phyloP scores from a whole-genome alignment of 2,113 vertebrate species.

The Microcebus tavaratra region DNA sequence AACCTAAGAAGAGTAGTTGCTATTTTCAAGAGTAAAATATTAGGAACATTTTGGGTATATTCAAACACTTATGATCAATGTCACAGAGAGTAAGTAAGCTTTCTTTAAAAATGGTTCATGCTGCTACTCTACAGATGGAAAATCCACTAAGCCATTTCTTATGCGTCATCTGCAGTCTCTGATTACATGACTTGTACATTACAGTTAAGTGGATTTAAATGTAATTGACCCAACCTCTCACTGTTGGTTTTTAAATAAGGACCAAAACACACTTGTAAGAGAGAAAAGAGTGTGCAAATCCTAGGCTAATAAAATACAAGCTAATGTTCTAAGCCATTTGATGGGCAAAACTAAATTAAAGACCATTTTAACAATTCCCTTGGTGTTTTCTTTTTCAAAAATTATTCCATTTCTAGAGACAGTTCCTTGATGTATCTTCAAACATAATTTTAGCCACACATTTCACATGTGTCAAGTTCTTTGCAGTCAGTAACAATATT shows the following conservation, averaged over 20 bases:
- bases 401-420: constrained; percentile 17
- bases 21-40: background rate
- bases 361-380: background rate
- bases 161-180: background rate
- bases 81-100: background rate
- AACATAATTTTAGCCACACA: background rate
- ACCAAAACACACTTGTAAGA: constrained; percentile 31
- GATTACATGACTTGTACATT: background rate
- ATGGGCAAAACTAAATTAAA: background rate
- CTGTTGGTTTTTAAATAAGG: constrained; percentile 57
- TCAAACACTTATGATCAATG: background rate
- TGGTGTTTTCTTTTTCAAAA: background rate
- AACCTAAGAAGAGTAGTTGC: background rate
- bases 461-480: background rate
- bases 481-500: background rate
- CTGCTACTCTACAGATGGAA: background rate
- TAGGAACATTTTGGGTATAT: background rate
- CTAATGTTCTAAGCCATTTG: background rate
- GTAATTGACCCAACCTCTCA: constrained; percentile 49
- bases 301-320: background rate
- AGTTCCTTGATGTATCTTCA: background rate
- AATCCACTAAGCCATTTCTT: background rate
- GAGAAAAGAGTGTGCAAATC: background rate
- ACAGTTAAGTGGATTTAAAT: constrained; percentile 34
- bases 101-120: background rate